Evolutionary conservation across 2,888 invertebrate species (phyloP), one percentile per base, ranked within the genome.

Genomic region (Callimorpha dominula): DNA sequence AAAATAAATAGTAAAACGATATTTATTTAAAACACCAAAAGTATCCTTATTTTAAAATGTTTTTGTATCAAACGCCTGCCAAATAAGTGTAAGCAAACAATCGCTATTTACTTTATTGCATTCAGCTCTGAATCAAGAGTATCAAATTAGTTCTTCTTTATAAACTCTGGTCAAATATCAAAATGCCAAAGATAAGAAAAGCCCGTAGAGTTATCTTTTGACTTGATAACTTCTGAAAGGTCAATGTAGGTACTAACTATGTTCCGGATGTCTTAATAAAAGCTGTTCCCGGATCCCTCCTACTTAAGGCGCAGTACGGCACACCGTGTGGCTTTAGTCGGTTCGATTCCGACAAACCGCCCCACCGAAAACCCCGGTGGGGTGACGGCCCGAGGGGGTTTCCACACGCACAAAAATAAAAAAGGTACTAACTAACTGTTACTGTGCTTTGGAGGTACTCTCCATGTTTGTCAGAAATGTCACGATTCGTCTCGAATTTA

Each of bases 31-130:
- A 11, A 9, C 3, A 15, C 8, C 17, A 11, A 17, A n/a, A 17
- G 3, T 43, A 46, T 4, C 43, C 9, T 9, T 46, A 46, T 9
- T 31, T 46, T 1, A 17, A 54, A 54, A 46, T 7, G 31, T 6
- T 65, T 65, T 65, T 20, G 8, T 49, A 52, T 42, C 15, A 42
- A 66, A 52, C 66, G 50, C 66, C 66, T 66, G 66, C n/a, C 52
- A 66, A 66, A 66, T 66, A 40, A 66, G n/a, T 66, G 52, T 40
- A 17, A 52, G 66, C 66, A 66, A 66, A 42, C 15, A 11, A 52
- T 52, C 50, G 4, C 17, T 52, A 17, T n/a, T 66, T 11, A 52
- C 11, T 52, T 31, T 42, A 42, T 66, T 52, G 52, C 66, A 40
- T 31, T 49, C 1, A 46, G 31, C 4, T 20, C 8, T 20, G 49